Evolutionary conservation across 2,797 vertebrate genomes (phyloP), one percentile per base, ranked within the genome.

Genomic region (Pseudopleuronectes americanus): DNA sequence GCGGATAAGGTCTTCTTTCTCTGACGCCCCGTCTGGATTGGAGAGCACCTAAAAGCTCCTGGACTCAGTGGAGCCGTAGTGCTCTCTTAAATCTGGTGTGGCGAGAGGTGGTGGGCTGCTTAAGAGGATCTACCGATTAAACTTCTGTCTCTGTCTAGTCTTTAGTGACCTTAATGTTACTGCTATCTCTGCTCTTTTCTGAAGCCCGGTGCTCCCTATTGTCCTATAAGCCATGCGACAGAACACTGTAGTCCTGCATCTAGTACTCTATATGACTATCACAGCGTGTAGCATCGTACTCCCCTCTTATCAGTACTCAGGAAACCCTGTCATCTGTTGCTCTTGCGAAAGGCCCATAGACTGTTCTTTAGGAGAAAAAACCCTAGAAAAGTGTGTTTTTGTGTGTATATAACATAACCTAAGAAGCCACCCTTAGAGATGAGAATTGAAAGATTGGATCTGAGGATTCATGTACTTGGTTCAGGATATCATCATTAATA

Each of bases 91-190:
- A 80, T 75, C 68, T 79, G 68, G n/a, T 23, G 22, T 51, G 14
- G 22, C 1, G 38, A 2, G 22, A 17, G 28, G 7, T 45, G 33
- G 31, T 21, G 31, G 12, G 65, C 6, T 31, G 51, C 52, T 79
- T 84, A 85, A 86, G 85, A 87, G 84, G 84, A 92, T 90, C 76
- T 81, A 73, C 62, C 6, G 72, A 81, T 84, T 87, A 80, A 85
- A 87, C 73, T 77, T 84, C 65, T 81, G 74, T 68, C 73, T 53
- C 45, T 72, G 74, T 65, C 51, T 81, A 77, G 77, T 63, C 81
- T 75, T 77, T 57, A 55, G 62, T 79, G 74, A 87, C 79, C 77
- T 84, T 77, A 57, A 73, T 74, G 63, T 82, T 41, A 43, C 60
- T 49, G 75, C 76, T 81, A 80, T 81, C 45, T 64, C 43, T 63